Evolutionary conservation across 64 coral and sea anemone genomes (phyloP).

Genomic region (Astreopora myriophthalma): DNA sequence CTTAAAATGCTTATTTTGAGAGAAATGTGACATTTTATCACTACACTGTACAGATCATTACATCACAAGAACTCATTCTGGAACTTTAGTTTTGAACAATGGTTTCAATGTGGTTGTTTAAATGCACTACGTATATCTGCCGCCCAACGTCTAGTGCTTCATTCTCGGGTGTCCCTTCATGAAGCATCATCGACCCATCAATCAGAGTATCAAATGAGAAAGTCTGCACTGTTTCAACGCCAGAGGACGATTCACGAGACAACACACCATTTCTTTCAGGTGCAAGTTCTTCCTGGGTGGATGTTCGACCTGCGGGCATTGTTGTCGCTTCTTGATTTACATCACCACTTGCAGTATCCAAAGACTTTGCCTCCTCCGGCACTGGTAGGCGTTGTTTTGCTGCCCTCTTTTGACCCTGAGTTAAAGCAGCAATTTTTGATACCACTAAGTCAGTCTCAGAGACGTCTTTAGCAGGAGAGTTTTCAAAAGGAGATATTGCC

Average conservation of each 20-base stretch:
- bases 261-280: not conserved
- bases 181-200: constrained; percentile 33
- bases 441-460: constrained; percentile 37
- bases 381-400: not conserved
- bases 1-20: too few species aligned
- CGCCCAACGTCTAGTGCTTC: constrained; percentile 42
- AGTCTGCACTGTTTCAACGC: not conserved
- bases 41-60: too few species aligned
- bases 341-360: not conserved
- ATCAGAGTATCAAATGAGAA: constrained; percentile 7
- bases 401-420: not conserved
- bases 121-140: constrained; percentile 68
- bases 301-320: not conserved
- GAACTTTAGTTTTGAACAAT: not conserved
- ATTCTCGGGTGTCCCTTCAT: constrained; percentile 5
- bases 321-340: not conserved
- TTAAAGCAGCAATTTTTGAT: constrained; percentile 62
- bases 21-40: too few species aligned
- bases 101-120: constrained; percentile 4
- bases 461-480: not conserved
- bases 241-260: not conserved
- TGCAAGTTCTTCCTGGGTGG: not conserved
- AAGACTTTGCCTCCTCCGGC: too few species aligned
- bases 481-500: too few species aligned
- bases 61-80: not conserved